A percentile compares a stretch with the other conserved stretches of the same genome.
phyloP scores from a whole-genome alignment of 35 echinoderm and acorn worm genomes.

The Anneissia japonica region DNA sequence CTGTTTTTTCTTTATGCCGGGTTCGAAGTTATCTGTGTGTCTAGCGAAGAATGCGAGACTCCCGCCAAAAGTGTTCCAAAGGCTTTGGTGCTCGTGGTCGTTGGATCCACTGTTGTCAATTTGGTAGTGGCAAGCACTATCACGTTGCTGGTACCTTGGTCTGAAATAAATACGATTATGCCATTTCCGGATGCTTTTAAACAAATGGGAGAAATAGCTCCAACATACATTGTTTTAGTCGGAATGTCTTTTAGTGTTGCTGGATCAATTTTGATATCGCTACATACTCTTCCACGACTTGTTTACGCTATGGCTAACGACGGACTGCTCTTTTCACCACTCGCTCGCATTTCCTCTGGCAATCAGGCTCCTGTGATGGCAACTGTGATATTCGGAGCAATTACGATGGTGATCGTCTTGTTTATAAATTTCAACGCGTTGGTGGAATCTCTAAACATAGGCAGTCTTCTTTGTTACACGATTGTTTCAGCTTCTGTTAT shows the following conservation, averaged over 20 bases:
- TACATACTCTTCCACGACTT: constrained; percentile 17
- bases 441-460: constrained; percentile 37
- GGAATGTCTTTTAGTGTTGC: constrained; percentile 37
- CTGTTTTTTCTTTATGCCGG: constrained; percentile 33
- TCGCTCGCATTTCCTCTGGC: not conserved
- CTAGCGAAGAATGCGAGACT: constrained; percentile 31
- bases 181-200: constrained; percentile 27
- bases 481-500: constrained; percentile 35
- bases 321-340: constrained; percentile 27
- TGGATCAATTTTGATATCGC: not conserved
- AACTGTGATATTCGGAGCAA: not conserved
- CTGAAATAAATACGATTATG: constrained; percentile 1
- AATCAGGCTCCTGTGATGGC: constrained; percentile 30
- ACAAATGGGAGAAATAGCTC: constrained; percentile 5
- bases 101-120: not conserved
- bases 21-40: constrained; percentile 34
- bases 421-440: constrained; percentile 30
- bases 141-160: constrained; percentile 42
- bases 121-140: constrained; percentile 4
- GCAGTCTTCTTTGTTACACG: constrained; percentile 22
- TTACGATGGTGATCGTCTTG: not conserved
- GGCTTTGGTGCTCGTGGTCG: constrained; percentile 20
- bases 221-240: constrained; percentile 22
- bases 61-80: constrained; percentile 17
- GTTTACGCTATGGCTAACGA: constrained; percentile 47